Percentiles rank a stretch among this genome's conserved stretches.
phyloP scores from a whole-genome alignment of 2,888 invertebrate genomes.

The Drosophila percnosoma region DNA sequence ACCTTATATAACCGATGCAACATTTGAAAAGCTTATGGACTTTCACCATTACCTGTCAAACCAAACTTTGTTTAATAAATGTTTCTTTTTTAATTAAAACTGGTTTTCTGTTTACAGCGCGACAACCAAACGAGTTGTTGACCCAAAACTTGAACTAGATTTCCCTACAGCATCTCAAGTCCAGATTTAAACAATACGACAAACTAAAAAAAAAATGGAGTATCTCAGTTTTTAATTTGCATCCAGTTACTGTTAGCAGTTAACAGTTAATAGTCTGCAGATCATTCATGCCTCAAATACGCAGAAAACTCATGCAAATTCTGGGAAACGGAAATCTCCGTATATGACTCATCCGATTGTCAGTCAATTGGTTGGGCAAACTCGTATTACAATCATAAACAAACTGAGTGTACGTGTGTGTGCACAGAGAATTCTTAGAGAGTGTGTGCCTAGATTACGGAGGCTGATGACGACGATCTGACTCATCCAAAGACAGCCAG shows the following conservation, averaged over 20 bases:
- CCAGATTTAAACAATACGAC: slow-evolving; percentile 22
- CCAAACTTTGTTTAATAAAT: slow-evolving; percentile 53
- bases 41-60: slow-evolving; percentile 71
- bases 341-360: slow-evolving; percentile 56
- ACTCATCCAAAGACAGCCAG: slow-evolving; percentile 48
- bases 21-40: slow-evolving; percentile 47
- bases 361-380: slow-evolving; percentile 25
- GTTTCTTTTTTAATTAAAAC: slow-evolving; percentile 71
- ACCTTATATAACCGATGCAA: slow-evolving; percentile 61
- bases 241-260: slow-evolving; percentile 53
- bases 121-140: slow-evolving; percentile 53
- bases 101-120: slow-evolving; percentile 45
- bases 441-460: slow-evolving; percentile 30
- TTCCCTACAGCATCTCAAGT: slow-evolving; percentile 59
- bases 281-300: slow-evolving; percentile 39
- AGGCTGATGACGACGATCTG: slow-evolving; percentile 35
- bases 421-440: slow-evolving; percentile 18
- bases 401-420: slow-evolving; percentile 9
- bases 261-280: slow-evolving; percentile 42
- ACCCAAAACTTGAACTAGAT: slow-evolving; percentile 75
- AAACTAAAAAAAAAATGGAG: not conserved
- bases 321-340: slow-evolving; percentile 55
- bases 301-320: slow-evolving; percentile 72
- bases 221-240: slow-evolving; percentile 43
- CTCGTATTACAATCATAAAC: slow-evolving; percentile 52